Percentiles rank a stretch among this genome's conserved stretches.
Conservation (phyloP, 2,888 invertebrate genomes). For the Dryomyza anilis region DNA sequence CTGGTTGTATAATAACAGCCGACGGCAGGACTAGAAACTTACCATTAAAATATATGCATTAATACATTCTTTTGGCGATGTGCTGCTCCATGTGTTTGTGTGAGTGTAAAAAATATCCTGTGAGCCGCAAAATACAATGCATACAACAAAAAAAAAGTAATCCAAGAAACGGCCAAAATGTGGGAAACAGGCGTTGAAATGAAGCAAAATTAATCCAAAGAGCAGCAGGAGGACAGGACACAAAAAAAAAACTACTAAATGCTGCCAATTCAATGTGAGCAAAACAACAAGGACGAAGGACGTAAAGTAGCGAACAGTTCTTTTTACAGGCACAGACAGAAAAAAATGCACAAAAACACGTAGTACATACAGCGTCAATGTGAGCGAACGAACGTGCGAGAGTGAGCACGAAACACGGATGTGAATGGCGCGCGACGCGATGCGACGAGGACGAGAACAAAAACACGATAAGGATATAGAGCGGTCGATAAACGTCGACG, state of each 20-base stretch:
- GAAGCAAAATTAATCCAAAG: constrained; percentile 27
- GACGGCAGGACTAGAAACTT: not conserved
- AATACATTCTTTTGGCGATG: not conserved
- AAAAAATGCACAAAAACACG: constrained; percentile 6
- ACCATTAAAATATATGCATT: not conserved
- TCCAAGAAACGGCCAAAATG: not conserved
- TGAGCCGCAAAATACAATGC: no score
- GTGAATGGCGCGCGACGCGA: not conserved
- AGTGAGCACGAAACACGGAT: constrained; percentile 5
- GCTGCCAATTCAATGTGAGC: not conserved
- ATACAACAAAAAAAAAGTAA: no score
- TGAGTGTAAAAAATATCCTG: not conserved
- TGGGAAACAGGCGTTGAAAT: constrained; percentile 17
- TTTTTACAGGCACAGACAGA: constrained; percentile 13
- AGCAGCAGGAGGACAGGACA: not conserved
- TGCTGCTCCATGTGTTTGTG: not conserved
- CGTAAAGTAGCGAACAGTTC: not conserved
- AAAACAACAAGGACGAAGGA: constrained; percentile 6
- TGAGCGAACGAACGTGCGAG: not conserved
- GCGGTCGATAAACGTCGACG: constrained; percentile 32
- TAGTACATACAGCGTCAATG: not conserved
- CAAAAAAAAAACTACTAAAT: not conserved
- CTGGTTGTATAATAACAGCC: no score
- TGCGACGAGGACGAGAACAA: constrained; percentile 4
- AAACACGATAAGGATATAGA: constrained; percentile 23